Evolutionary conservation across 1,140 invertebrate genomes (phyloP), one percentile per base, ranked within the genome.

Genomic region (Papilio dardanus): DNA sequence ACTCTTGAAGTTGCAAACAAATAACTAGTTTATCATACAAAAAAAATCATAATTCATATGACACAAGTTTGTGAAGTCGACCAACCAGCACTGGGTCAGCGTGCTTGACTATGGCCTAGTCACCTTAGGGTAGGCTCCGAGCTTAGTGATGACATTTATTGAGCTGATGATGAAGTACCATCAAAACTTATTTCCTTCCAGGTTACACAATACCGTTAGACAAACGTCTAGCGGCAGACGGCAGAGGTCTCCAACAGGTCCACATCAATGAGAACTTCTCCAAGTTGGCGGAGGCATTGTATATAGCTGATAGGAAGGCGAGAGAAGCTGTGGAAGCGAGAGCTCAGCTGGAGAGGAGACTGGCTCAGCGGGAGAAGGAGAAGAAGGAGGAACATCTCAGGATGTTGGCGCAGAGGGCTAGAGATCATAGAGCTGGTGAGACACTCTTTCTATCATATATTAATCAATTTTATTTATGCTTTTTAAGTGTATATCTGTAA

Each of bases 191-290:
- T 14, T 86, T 68, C 62, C 77, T 86, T 82, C 58, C 95, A 95
- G 98, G 98, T 86, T 99, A 99, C 94, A 99, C 99, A 0, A 99
- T 99, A 86, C 99, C 99, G 0, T 93, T 99, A 76, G 99, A 99
- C 92, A 99, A 99, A 94, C 96, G 99, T 83, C 94, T 99, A 80
- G 99, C 99, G 1, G 99, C 99, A 14, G 99, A 99, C 94, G 99
- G 99, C 0, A 94, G 99, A 66, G 99, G 99, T 10, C 93, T 99
- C 0, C 99, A 99, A 86, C 98, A 99, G 89, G 96, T 98, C 19
- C 99, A 99, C 86, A 99, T 99, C 71, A 99, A 99, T 89, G 99
- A 99, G 92, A 99, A 99, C 88, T 99, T 99, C 94, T 98, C 99
- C 0, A 99, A 99, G 91, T 93, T 99, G 40, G 97, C 99, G 0